These are phyloP conservation scores for Coccyzus lansbergi DNA, from an alignment of 2,797 vertebrate genomes.

Conservation along the genomic window DNA sequence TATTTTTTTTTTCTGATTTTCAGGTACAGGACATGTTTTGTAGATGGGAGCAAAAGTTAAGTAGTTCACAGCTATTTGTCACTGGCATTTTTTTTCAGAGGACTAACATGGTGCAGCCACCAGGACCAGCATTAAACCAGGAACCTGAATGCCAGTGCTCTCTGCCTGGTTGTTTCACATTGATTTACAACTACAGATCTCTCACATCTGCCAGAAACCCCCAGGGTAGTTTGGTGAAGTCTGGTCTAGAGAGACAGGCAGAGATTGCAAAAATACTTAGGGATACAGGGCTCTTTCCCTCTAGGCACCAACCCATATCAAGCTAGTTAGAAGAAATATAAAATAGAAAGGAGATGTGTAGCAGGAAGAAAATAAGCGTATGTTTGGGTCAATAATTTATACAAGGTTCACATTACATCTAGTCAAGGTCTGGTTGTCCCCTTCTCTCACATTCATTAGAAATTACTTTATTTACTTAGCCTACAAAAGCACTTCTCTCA, in stretches of 20 bases:
- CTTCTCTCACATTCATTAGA: neutral
- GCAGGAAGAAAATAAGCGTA: neutral
- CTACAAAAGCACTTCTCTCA: neutral
- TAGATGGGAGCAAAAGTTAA: neutral
- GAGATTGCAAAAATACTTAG: neutral
- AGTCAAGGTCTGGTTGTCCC: neutral
- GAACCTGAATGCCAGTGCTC: neutral
- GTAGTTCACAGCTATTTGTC: neutral
- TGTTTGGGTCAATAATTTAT: neutral
- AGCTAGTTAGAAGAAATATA: neutral
- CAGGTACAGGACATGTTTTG: neutral
- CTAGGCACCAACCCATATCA: neutral
- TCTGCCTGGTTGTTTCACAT: neutral
- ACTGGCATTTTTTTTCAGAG: neutral
- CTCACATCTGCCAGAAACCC: neutral
- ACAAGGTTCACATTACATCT: neutral
- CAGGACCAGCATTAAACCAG: neutral
- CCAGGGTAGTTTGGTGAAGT: neutral
- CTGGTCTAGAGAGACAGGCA: neutral
- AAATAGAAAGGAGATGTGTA: neutral
- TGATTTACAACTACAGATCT: neutral
- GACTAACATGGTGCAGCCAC: neutral
- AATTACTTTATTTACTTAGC: neutral
- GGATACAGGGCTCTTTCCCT: neutral
- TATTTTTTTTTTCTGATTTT: neutral